These are phyloP conservation scores for Burhinus oedicnemus DNA, from an alignment of 2,113 vertebrate species.

Conservation along the genomic window DNA sequence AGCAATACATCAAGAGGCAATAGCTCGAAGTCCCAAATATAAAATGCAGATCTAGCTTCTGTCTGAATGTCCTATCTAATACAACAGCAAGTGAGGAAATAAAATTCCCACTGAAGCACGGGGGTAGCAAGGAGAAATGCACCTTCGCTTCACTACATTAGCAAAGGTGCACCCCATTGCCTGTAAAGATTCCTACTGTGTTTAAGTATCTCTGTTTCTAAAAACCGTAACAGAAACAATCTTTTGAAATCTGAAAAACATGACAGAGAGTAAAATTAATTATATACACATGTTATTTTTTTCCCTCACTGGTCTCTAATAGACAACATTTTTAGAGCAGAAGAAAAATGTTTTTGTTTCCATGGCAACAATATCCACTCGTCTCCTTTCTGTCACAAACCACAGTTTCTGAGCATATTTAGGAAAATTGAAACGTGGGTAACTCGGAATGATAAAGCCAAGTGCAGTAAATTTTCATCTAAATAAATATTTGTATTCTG, in stretches of 20 bases:
- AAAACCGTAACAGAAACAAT: neutral
- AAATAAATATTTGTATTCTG: slow-evolving; percentile 71
- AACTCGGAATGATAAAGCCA: slow-evolving; percentile 70
- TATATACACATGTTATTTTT: slow-evolving; percentile 9
- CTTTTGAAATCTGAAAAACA: slow-evolving; percentile 1
- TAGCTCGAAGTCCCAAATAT: neutral
- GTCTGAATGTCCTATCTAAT: neutral
- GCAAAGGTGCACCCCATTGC: neutral
- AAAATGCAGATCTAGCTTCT: slow-evolving; percentile 17
- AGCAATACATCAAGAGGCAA: neutral
- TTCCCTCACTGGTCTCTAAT: slow-evolving; percentile 57
- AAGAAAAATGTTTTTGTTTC: slow-evolving; percentile 76
- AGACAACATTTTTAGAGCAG: slow-evolving; percentile 69
- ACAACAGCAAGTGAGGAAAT: neutral
- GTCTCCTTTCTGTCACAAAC: slow-evolving; percentile 64
- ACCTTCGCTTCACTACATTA: neutral
- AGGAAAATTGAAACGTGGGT: slow-evolving; percentile 69
- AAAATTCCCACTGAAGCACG: neutral
- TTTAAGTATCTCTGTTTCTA: neutral
- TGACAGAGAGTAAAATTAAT: slow-evolving; percentile 51
- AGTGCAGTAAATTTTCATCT: slow-evolving; percentile 67
- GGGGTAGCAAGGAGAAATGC: neutral
- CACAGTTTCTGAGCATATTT: slow-evolving; percentile 68
- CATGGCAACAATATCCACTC: slow-evolving; percentile 71
- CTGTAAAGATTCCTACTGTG: neutral